Evolutionary conservation across 2,113 vertebrate species (phyloP).

Genomic region (Anhinga rufa): DNA sequence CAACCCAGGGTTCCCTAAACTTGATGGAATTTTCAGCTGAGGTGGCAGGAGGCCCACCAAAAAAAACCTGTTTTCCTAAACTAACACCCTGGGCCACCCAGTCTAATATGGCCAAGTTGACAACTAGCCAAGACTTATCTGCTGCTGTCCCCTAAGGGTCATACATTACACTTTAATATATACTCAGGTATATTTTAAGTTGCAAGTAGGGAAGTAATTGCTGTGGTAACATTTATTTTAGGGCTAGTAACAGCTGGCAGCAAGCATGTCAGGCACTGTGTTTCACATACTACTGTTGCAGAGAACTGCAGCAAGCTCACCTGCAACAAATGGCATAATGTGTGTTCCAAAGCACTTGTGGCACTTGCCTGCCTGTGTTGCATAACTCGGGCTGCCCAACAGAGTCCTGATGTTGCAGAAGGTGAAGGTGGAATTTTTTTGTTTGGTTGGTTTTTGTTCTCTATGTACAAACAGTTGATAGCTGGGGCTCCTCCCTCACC

Average conservation of each 20-base stretch:
- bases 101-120: accelerated
- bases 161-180: neutral
- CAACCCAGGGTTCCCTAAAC: neutral
- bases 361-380: neutral
- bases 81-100: neutral
- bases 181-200: neutral
- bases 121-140: neutral
- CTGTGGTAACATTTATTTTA: neutral
- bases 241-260: neutral
- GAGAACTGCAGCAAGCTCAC: neutral
- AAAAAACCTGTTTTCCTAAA: neutral
- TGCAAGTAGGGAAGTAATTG: neutral
- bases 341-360: neutral
- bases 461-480: neutral
- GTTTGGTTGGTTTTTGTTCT: neutral
- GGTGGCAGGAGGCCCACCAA: neutral
- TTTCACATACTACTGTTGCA: neutral
- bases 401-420: neutral
- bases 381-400: neutral
- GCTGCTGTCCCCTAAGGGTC: neutral
- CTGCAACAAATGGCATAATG: neutral
- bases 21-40: neutral
- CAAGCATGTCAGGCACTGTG: neutral
- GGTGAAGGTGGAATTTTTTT: neutral
- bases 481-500: neutral